Base-by-base conservation (phyloP, 1,140 invertebrate species). In the Zaprionus kolodkinae region DNA sequence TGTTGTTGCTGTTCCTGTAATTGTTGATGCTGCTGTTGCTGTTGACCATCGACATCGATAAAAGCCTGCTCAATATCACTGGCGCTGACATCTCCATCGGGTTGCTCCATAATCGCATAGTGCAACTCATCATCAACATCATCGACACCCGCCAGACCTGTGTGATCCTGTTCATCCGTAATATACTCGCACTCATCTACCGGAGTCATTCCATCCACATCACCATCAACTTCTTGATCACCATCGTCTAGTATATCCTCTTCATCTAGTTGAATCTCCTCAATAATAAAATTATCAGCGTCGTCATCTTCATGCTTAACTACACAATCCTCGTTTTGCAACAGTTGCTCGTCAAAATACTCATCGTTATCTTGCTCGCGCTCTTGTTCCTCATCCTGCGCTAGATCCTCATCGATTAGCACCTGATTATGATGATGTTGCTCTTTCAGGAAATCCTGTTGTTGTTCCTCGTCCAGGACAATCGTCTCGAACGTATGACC, bases 201-300 rank as follows among this genome's bases (percentile, higher is more conserved):
- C 25, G 67, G 66, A 15, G 73, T 85, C 55, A 92, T 81, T 2
- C 60, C 73, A 45, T 64, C 61, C 2, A 56, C 54, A 5, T 66
- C 64, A 1, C 38, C 73, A 17, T 64, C 69, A 21, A 45, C 30
- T 17, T 79, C 81, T 3, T 48, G 65, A 3, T 81, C 86, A 12
- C 75, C 86, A 36, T 92, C 91, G 17, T 91, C 91, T 7, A 92
- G 78, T 68, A 91, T 71, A 7, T 92, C 91, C 9, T 91, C 91
- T 0, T 84, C 91, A 45, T 92, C 92, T 30, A 91, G 72, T 55
- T 92, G 91, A 5, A 92, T 92, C 33, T 91, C 91, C 48, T 92
- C 91, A 13, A 91, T 92, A 43, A 92, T 92, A 15, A 92, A 91
- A 27, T 79, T 84, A 2, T 90, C 91, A 13, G 91, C 80, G 11